Percentiles rank a stretch among this genome's conserved stretches.
Conservation (phyloP, 2,113 vertebrate genomes). For the Madoqua kirkii region DNA sequence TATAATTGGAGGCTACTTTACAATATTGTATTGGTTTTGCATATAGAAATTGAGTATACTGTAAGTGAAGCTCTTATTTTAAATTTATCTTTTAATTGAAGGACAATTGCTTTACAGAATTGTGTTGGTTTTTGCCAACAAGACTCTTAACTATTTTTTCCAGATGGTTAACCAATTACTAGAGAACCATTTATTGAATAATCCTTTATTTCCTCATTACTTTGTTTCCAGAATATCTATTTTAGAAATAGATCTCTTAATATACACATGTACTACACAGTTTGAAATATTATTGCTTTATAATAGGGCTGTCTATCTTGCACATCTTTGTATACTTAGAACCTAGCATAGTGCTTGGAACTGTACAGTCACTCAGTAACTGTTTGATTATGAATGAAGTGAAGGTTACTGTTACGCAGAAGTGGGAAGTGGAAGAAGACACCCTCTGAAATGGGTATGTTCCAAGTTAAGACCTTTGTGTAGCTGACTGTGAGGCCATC, state of each 20-base stretch:
- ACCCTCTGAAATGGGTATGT: background rate
- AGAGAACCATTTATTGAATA: conserved; percentile 29
- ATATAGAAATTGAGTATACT: conserved; percentile 23
- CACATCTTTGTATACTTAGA: background rate
- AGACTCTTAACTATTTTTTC: conserved; percentile 16
- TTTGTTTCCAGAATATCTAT: conserved; percentile 16
- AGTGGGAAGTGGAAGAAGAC: background rate
- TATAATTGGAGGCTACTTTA: too few species aligned
- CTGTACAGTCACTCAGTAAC: background rate
- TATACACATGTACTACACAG: background rate
- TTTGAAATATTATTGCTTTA: conserved; percentile 25
- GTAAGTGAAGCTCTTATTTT: background rate
- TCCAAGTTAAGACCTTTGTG: conserved; percentile 22
- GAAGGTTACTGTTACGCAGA: background rate
- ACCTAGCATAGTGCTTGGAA: background rate
- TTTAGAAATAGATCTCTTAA: background rate
- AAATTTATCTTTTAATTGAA: background rate
- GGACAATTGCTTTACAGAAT: background rate
- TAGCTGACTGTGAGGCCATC: background rate
- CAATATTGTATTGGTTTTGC: too few species aligned
- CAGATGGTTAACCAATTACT: conserved; percentile 18
- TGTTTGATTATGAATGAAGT: conserved; percentile 30
- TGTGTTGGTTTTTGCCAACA: background rate
- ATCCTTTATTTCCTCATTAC: conserved; percentile 1
- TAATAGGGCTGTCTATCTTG: background rate